These are phyloP conservation scores for Rhopalosiphum maidis DNA, from an alignment of 1,140 invertebrate species.

Conservation along the genomic window DNA sequence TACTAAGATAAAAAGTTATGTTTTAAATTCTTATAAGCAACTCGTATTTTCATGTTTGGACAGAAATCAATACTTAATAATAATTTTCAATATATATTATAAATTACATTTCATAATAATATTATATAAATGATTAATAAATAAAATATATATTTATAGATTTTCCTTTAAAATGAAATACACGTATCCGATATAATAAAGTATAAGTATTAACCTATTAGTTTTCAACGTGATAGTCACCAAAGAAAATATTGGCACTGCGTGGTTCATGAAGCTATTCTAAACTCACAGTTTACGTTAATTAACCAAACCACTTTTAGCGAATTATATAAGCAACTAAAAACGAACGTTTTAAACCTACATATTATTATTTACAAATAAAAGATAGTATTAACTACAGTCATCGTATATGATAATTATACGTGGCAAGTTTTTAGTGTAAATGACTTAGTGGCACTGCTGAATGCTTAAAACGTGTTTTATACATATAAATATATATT, in stretches of 20 bases:
- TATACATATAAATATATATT: neutral
- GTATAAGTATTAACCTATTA: neutral
- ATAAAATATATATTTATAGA: neutral
- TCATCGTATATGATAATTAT: neutral
- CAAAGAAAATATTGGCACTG: neutral
- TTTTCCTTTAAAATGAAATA: neutral
- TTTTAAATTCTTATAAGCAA: neutral
- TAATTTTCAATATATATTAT: neutral
- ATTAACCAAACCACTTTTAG: neutral
- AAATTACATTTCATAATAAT: neutral
- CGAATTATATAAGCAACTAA: neutral
- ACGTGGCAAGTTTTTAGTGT: neutral
- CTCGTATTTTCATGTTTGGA: neutral
- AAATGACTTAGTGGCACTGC: neutral
- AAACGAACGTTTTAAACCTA: constrained; percentile 9
- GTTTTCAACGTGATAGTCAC: neutral
- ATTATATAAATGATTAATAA: neutral
- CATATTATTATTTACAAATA: neutral
- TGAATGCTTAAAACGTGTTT: neutral
- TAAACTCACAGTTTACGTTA: neutral
- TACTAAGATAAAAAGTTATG: neutral
- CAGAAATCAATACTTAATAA: neutral
- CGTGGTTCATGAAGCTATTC: neutral
- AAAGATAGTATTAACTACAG: neutral
- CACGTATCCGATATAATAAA: neutral